Percentiles rank a stretch among this genome's conserved stretches.
Evolutionary conservation across 2,797 vertebrate species (phyloP).

Genomic region (Phataginus tricuspis): DNA sequence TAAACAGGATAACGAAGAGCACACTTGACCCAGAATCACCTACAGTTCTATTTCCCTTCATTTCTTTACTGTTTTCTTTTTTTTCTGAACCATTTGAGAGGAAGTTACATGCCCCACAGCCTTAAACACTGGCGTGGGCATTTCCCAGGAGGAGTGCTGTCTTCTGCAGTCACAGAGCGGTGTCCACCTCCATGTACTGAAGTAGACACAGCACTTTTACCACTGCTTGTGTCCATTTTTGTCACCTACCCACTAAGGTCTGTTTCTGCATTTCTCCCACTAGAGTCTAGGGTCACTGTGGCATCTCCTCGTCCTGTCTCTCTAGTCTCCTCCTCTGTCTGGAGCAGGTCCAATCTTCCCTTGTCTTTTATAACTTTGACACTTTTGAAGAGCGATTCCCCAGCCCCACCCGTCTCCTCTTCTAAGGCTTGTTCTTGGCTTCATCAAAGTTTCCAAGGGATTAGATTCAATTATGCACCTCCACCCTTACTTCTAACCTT

Average conservation of each 20-base stretch:
- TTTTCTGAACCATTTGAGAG: not conserved
- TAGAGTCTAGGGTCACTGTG: no score
- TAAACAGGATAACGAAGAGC: not conserved
- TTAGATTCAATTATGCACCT: not conserved
- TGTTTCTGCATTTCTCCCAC: not conserved
- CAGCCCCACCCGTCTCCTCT: not conserved
- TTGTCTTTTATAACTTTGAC: not conserved
- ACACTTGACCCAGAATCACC: not conserved
- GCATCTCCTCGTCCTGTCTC: not conserved
- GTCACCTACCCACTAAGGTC: no score
- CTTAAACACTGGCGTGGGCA: not conserved
- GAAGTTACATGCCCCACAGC: not conserved
- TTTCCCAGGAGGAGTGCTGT: not conserved
- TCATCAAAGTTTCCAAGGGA: not conserved
- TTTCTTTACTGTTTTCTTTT: not conserved
- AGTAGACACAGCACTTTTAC: not conserved
- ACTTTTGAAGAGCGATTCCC: not conserved
- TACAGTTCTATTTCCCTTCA: not conserved
- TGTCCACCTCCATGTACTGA: not conserved
- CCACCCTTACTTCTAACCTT: not conserved
- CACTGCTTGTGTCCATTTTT: not conserved
- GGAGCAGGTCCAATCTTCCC: not conserved
- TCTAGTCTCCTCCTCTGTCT: not conserved
- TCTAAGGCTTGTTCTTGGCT: not conserved
- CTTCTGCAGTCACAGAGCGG: not conserved